Evolutionary conservation across 2,888 invertebrate genomes (phyloP), one percentile per base, ranked within the genome.

Genomic region (Hipparchia sbordonii): DNA sequence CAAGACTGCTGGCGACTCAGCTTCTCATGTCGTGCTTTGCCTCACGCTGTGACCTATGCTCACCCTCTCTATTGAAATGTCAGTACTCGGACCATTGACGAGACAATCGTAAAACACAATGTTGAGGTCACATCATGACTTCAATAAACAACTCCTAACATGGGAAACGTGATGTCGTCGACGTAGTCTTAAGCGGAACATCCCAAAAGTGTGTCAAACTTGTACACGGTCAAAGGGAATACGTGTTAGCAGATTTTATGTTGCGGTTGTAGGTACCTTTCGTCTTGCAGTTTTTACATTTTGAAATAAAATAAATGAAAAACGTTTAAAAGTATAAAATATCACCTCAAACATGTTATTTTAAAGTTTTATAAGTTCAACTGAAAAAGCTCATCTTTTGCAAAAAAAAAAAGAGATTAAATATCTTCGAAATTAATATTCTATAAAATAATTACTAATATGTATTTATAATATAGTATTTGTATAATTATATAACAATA

Each of bases 81-180:
- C 92, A 91, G 89, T 89, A 87, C 84, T 87, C 87, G 86, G 89
- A 86, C 88, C 88, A 82, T 87, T 92, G 93, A 93, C 89, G 92
- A 92, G 92, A 89, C 92, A 92, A 93, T 93, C 91, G 91, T 91
- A 92, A 90, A 92, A 89, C 88, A 92, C 90, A 92, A 92, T 90
- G 92, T 92, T 91, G 91, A 92, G 93, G 92, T 92, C 92, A 90
- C 88, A 92, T 90, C 92, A 92, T 92, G 92, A 90, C 93, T 92
- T 92, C 92, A 90, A 93, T 93, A 93, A 93, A 92, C 91, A 88
- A 92, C 90, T 87, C 88, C 81, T 84, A 91, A 92, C 92, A 92
- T 87, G 83, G 87, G 84, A 91, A 92, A 91, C 92, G 92, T 93
- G 92, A 92, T 88, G 87, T 89, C 82, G 86, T 82, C 87, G 87